phyloP scores from a whole-genome alignment of 2,113 vertebrate species.

The Chamaetylas fuelleborni region DNA sequence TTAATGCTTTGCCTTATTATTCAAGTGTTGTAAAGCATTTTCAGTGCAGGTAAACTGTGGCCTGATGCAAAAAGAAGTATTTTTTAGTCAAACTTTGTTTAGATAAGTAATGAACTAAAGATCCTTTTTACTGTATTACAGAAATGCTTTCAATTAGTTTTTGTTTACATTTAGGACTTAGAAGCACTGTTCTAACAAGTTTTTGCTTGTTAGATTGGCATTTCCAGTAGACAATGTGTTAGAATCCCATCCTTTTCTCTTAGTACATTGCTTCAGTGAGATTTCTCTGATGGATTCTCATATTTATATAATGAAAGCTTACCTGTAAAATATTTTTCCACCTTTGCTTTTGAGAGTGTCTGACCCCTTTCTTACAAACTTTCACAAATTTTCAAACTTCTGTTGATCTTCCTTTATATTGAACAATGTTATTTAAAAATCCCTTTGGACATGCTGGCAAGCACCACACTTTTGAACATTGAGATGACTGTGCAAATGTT shows the following conservation, averaged over 20 bases:
- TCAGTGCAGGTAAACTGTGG: not conserved
- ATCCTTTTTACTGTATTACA: not conserved
- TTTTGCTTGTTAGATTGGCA: not conserved
- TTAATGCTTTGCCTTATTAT: not conserved
- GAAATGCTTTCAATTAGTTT: not conserved
- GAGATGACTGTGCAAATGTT: slow-evolving; percentile 6
- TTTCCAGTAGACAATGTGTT: slow-evolving; percentile 9
- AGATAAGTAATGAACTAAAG: not conserved
- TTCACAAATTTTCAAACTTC: not conserved
- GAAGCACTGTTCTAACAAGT: not conserved
- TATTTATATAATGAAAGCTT: not conserved
- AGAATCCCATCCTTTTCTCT: not conserved
- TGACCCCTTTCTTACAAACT: not conserved
- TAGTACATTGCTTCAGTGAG: not conserved
- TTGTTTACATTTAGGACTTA: slow-evolving; percentile 20
- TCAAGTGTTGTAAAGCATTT: slow-evolving; percentile 7
- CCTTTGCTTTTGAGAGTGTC: not conserved
- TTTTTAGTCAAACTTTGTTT: slow-evolving; percentile 38
- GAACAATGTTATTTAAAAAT: not conserved
- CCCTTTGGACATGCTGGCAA: not conserved
- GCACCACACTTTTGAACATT: not conserved
- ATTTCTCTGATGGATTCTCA: not conserved
- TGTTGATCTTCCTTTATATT: not conserved
- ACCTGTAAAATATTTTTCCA: not conserved
- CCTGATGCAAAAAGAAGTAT: not conserved